Base-by-base conservation (phyloP, 1,140 invertebrate species). In the Ceratoteleas bidentatus region DNA sequence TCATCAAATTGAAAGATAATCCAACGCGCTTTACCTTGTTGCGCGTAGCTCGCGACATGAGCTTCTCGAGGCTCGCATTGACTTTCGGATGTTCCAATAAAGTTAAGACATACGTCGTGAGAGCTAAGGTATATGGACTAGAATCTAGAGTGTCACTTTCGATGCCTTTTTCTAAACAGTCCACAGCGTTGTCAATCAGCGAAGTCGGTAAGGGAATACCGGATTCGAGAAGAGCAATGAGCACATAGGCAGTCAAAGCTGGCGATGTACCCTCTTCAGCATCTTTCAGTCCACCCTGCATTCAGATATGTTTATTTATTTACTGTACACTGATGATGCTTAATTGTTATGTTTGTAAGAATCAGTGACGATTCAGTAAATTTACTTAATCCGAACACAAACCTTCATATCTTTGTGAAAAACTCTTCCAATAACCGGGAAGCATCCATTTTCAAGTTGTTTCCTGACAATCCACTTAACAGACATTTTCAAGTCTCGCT, bases 371-470 rank as follows among this genome's bases (percentile, higher is more conserved):
- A 10, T 43, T 43, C n/a, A n/a, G n/a, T n/a, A n/a, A n/a, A n/a
- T n/a, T n/a, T n/a, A n/a, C n/a, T n/a, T n/a, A n/a, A n/a, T n/a
- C n/a, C n/a, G 43, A 47, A 47, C 7, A 47, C n/a, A 1, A 53
- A 94, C 96, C 92, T 95, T 95, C 86, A 96, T 94, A 76, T 95
- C 93, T 79, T 94, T 94, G 84, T 96, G 95, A 84, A 96, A 95
- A 5, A 97, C 93, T 82, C 94, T 93, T n/a, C 96, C 96, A 7
- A 94, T 91, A 60, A 94, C 92, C 7, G 93, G 92, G 90, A 97
- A 98, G 82, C 95, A 96, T 10, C 97, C 97, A 83, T 96, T 96
- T 70, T 94, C 92, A 83, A 94, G 91, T 85, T 97, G 96, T 58
- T 94, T 93, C 0, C 89, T 88, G 0, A 94, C 87, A 52, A 98